Evolutionary conservation across 2,797 vertebrate species (phyloP), one percentile per base, ranked within the genome.

Genomic region (Arnoldichthys spilopterus): DNA sequence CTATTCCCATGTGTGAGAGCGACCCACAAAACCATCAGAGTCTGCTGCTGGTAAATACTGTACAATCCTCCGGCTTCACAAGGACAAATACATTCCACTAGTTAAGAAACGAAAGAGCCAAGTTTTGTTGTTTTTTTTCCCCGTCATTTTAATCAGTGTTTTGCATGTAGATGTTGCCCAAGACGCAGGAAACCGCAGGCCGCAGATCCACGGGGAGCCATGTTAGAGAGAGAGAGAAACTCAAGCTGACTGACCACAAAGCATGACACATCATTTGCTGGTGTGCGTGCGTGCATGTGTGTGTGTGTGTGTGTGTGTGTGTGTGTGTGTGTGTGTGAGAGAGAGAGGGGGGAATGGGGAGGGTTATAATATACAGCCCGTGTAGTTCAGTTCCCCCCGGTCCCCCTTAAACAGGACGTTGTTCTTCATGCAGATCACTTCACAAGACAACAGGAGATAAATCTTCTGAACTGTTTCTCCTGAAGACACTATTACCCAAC

Each of bases 131-230:
- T 9, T 30, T 7, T 40, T 43, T 26, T 45, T 12, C 24, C 2
- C 24, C 56, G 69, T 66, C 51, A 24, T 66, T 49, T 47, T 53
- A 73, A 26, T 73, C 77, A 58, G 16, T 66, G 49, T 66, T 58
- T 34, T 26, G 28, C 61, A 56, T 67, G 37, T 30, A 56, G 20
- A 43, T 20, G 8, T 66, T 64, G 51, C 62, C 70, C 49, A 67
- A 43, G 22, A 64, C 24, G 20, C 47, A 45, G 59, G 49, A 78
- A 72, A 71, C 59, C 77, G 56, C 59, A 78, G 34, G 13, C 76
- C 76, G 26, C 69, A 78, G 40, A 64, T 64, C 59, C 30, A 30
- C 59, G 22, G 77, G 76, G 76, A 59, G 40, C 15, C 40, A 51
- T 77, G 75, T 61, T 69, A 77, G 30, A 20, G 30, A 63, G 61